Evolutionary conservation across 2,113 vertebrate genomes (phyloP).

Genomic region (Leucoraja erinaceus): DNA sequence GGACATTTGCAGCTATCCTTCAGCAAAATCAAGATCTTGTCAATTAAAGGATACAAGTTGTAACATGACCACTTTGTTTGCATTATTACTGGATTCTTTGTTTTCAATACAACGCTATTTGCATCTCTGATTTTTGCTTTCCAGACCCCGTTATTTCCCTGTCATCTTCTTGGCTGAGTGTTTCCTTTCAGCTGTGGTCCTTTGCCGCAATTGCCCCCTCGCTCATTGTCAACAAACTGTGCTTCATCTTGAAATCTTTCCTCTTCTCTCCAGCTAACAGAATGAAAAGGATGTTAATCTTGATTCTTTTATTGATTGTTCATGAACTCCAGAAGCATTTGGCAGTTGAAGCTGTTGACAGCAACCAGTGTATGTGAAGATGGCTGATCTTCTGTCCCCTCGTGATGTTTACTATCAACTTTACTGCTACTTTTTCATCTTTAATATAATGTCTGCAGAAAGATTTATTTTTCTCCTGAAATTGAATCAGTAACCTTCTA

Average conservation of each 20-base stretch:
- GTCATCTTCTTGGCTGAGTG: neutral
- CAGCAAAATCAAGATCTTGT: neutral
- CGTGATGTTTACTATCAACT: conserved; percentile 22
- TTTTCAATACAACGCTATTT: neutral
- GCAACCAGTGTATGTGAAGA: conserved; percentile 15
- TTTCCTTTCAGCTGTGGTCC: neutral
- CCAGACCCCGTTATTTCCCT: neutral
- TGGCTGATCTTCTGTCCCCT: conserved; percentile 2
- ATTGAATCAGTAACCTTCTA: conserved; percentile 21
- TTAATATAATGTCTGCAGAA: conserved; percentile 12
- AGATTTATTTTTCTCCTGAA: conserved; percentile 13
- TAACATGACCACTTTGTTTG: neutral
- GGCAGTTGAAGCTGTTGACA: neutral
- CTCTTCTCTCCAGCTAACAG: conserved; percentile 13
- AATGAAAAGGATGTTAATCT: conserved; percentile 35
- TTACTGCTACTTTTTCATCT: conserved; percentile 31
- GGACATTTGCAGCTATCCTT: neutral
- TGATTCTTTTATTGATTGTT: conserved; percentile 25
- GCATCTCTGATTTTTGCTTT: neutral
- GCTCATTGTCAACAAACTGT: neutral
- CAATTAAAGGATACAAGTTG: neutral
- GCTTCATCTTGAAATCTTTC: conserved; percentile 1
- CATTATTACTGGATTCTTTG: neutral
- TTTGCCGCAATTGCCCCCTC: conserved; percentile 12
- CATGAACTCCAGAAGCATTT: neutral